These are phyloP conservation scores for Haplochromis vanheusdeni DNA, from an alignment of 2,113 vertebrate species.

Conservation along the genomic window DNA sequence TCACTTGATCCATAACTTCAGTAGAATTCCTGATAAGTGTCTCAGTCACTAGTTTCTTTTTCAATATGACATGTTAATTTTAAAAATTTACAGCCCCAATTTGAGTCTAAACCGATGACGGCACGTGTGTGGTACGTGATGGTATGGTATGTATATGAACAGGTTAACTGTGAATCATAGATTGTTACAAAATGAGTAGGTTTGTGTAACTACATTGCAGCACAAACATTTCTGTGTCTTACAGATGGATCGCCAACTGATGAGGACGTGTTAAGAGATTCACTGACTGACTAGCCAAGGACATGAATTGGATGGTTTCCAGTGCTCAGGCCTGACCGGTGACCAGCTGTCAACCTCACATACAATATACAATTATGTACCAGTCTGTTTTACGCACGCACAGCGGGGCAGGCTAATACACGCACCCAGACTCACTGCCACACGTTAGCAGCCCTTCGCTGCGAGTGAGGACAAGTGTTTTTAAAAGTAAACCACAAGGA, in stretches of 20 bases:
- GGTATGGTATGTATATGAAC: background rate
- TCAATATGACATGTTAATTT: background rate
- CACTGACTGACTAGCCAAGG: background rate
- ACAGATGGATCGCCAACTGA: background rate
- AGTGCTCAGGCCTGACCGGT: background rate
- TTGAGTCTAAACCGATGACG: background rate
- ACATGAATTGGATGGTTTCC: background rate
- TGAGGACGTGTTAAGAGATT: background rate
- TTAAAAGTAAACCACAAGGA: background rate
- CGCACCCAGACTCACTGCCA: background rate
- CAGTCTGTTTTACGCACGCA: background rate
- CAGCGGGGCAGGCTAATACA: background rate
- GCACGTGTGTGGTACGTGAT: background rate
- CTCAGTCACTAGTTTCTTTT: fast-evolving
- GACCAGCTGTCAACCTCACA: background rate
- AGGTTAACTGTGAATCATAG: background rate
- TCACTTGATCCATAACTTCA: background rate
- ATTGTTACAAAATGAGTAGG: background rate
- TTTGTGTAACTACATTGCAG: background rate
- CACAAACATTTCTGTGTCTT: background rate
- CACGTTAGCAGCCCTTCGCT: background rate
- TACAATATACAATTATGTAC: background rate
- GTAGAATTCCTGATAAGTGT: background rate
- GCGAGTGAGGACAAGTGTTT: background rate
- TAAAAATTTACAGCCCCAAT: background rate